These are phyloP conservation scores for Porites rus DNA, from an alignment of 92 coral and sea anemone genomes.

Conservation along the genomic window DNA sequence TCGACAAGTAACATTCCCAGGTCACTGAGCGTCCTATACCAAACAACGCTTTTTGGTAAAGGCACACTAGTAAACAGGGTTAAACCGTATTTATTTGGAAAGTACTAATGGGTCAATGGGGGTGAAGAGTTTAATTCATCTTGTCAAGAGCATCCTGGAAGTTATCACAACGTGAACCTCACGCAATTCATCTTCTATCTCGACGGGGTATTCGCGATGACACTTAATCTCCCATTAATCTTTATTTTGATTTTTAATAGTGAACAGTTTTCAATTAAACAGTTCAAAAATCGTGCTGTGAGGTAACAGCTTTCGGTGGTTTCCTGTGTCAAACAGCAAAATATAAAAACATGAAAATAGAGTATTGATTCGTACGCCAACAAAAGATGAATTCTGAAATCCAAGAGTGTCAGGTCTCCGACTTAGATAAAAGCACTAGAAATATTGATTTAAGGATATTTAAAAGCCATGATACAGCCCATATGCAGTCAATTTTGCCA, in stretches of 20 bases:
- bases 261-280: neutral
- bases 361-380: neutral
- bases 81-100: neutral
- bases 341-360: neutral
- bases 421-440: too few species aligned
- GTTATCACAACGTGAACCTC: slow-evolving; percentile 31
- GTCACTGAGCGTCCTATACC: neutral
- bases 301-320: neutral
- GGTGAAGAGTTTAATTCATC: slow-evolving; percentile 11
- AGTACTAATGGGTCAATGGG: slow-evolving; percentile 23
- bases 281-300: slow-evolving; percentile 19
- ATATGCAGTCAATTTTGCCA: too few species aligned
- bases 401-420: too few species aligned
- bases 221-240: slow-evolving; percentile 1
- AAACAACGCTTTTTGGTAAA: neutral
- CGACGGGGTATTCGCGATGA: slow-evolving; percentile 20
- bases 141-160: slow-evolving; percentile 8
- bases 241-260: neutral
- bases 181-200: slow-evolving; percentile 20
- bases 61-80: slow-evolving; percentile 21
- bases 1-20: neutral
- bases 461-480: too few species aligned
- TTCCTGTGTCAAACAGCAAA: neutral
- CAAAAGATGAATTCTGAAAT: neutral
- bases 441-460: too few species aligned